A percentile compares a stretch with the other conserved stretches of the same genome.
Evolutionary conservation across 1,140 invertebrate genomes (phyloP).

Genomic region (Bombus terrestris): DNA sequence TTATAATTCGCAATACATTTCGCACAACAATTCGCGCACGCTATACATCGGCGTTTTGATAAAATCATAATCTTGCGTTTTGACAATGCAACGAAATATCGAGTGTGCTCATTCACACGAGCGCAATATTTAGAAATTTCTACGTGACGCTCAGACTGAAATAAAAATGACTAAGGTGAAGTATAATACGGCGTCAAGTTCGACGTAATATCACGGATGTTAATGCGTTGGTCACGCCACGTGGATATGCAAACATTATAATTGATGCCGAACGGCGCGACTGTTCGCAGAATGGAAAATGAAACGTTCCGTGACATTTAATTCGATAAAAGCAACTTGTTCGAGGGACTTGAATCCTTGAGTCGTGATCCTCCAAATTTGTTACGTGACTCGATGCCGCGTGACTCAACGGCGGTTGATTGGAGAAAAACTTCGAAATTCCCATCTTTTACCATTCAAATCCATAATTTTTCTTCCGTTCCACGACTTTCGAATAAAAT

Average conservation of each 20-base stretch:
- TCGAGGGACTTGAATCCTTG: neutral
- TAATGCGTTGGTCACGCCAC: slow-evolving; percentile 13
- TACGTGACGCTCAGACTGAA: neutral
- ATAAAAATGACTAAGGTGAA: slow-evolving; percentile 24
- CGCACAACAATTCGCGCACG: neutral
- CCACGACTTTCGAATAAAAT: no score
- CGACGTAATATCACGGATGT: neutral
- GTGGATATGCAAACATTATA: neutral
- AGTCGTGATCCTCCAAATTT: neutral
- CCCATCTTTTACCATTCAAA: no score
- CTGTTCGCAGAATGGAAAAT: neutral
- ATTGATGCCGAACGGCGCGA: no score
- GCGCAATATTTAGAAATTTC: neutral
- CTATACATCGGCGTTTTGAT: neutral
- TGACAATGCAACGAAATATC: neutral
- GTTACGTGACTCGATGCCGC: no score
- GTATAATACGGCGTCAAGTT: neutral
- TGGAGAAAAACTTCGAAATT: neutral
- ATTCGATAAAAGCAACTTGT: neutral
- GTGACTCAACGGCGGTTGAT: neutral
- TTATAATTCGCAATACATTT: no score
- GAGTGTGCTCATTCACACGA: neutral
- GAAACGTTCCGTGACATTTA: neutral
- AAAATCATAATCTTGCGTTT: neutral
- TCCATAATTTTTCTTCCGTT: neutral